These are phyloP conservation scores for Strongylocentrotus purpuratus DNA, from an alignment of 35 echinoderm and acorn worm species.

Conservation along the genomic window DNA sequence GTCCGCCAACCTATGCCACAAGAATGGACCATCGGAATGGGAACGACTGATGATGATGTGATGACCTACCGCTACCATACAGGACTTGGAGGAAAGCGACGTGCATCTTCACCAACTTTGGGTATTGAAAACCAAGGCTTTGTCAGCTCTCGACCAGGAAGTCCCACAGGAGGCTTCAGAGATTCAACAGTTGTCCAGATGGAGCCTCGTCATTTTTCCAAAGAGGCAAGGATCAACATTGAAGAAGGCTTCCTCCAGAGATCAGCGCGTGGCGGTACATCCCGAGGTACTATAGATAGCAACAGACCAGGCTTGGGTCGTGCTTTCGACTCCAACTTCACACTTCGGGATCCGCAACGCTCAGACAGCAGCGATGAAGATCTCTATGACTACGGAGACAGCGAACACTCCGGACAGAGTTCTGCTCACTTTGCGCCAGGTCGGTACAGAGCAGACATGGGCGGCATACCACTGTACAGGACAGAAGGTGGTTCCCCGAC, in stretches of 20 bases:
- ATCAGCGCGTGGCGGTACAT: neutral
- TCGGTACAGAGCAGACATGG: conserved; percentile 23
- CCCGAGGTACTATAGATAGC: conserved; percentile 8
- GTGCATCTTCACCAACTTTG: conserved; percentile 16
- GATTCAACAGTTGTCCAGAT: conserved; percentile 33
- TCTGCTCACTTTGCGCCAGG: neutral
- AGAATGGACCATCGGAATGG: conserved; percentile 46
- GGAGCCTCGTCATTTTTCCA: neutral
- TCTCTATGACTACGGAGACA: conserved; percentile 42
- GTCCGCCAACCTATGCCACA: neutral
- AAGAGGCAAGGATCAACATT: conserved; percentile 26
- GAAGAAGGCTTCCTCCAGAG: neutral
- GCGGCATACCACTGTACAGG: conserved; percentile 7
- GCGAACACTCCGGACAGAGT: conserved; percentile 23
- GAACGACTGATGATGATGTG: conserved; percentile 25
- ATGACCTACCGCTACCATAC: conserved; percentile 44
- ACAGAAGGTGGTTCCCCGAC: conserved; percentile 5
- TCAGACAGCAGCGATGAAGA: conserved; percentile 47
- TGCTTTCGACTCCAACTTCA: conserved; percentile 6
- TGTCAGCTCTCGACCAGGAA: conserved; percentile 22
- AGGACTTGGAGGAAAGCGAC: conserved; percentile 16
- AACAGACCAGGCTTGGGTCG: neutral
- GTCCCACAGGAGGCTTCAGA: conserved; percentile 15
- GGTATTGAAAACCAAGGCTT: conserved; percentile 37
- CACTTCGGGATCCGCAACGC: conserved; percentile 21